Conservation (phyloP, 1,140 invertebrate species). For the Drosophila lacteicornis region DNA sequence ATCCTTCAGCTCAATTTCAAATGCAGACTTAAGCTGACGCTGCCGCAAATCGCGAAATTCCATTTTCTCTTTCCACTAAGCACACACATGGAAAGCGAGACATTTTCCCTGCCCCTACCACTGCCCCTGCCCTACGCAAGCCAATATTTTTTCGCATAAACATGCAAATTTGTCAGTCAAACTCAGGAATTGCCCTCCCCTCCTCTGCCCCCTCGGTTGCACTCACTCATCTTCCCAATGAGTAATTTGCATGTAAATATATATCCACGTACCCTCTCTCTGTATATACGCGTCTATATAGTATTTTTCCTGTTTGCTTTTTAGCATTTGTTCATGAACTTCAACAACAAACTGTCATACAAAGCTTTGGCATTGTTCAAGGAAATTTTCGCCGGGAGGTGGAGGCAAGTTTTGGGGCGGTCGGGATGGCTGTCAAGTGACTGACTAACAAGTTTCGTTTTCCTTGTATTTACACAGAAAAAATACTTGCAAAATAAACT, state of each 20-base stretch:
- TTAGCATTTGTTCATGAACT: constrained; percentile 72
- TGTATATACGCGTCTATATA: constrained; percentile 25
- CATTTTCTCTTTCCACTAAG: constrained; percentile 12
- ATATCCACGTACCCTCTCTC: not conserved
- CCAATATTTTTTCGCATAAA: constrained; percentile 77
- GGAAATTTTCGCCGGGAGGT: constrained; percentile 11
- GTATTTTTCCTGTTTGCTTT: constrained; percentile 51
- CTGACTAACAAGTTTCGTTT: constrained; percentile 66
- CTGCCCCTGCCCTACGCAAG: constrained; percentile 16
- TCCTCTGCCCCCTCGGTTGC: constrained; percentile 20
- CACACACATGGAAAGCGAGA: constrained; percentile 28
- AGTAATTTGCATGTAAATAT: constrained; percentile 80
- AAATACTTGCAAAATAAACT: not conserved
- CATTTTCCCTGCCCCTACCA: constrained; percentile 49
- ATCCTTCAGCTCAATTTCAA: constrained; percentile 23
- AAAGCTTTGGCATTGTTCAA: constrained; percentile 64
- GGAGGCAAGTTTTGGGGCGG: not conserved
- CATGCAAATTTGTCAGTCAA: constrained; percentile 73
- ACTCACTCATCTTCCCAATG: constrained; percentile 65
- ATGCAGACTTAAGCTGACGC: constrained; percentile 32
- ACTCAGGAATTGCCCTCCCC: constrained; percentile 3
- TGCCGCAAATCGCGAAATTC: constrained; percentile 40
- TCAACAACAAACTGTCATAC: constrained; percentile 52
- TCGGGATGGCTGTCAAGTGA: constrained; percentile 55
- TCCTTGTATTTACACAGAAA: constrained; percentile 3